Evolutionary conservation across 2,113 vertebrate genomes (phyloP).

Genomic region (Heteronetta atricapilla): DNA sequence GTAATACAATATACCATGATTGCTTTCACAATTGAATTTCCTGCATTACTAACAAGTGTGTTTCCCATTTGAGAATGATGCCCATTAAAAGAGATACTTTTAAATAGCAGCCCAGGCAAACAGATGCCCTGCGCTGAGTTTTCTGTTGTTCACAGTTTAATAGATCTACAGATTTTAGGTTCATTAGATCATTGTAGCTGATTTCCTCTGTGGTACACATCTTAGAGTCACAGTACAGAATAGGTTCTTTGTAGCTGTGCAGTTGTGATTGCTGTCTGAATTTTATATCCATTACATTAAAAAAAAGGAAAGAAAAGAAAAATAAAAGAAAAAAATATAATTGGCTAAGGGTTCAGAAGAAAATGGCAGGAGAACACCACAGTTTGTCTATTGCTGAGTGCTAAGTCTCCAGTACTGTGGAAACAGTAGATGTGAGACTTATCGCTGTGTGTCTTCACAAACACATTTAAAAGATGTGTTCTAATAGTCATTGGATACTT

Average conservation of each 20-base stretch:
- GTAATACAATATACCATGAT: conserved; percentile 25
- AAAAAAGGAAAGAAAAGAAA: background rate
- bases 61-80: background rate
- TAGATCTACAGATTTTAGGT: background rate
- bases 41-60: conserved; percentile 28
- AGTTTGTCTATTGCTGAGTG: background rate
- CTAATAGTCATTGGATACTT: background rate
- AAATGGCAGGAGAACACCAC: background rate
- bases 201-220: background rate
- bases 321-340: background rate
- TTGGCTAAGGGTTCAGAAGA: background rate
- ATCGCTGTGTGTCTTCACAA: background rate
- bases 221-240: background rate
- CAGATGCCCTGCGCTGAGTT: background rate
- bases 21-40: conserved; percentile 55
- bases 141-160: background rate
- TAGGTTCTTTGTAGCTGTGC: background rate
- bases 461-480: background rate
- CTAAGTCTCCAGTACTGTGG: background rate
- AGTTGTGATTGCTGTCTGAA: background rate
- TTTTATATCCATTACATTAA: background rate
- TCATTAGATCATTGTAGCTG: background rate
- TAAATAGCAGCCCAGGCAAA: background rate
- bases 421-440: background rate
- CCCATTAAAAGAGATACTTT: background rate